Base-by-base conservation (phyloP, 1,140 invertebrate genomes). In the Subanguina moxae region DNA sequence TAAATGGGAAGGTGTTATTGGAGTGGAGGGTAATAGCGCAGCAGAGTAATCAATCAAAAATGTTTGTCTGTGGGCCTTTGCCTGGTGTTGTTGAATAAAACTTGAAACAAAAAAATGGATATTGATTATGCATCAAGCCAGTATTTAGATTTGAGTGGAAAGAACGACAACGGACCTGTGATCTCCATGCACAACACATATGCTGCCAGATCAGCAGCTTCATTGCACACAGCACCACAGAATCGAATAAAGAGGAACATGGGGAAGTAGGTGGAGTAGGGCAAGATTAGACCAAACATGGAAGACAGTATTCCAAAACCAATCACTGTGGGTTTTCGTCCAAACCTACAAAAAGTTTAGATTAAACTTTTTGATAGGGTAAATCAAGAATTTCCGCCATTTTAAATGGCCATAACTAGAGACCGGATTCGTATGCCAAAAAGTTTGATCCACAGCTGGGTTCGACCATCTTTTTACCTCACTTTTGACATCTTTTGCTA, bases 161-260 rank as follows among this genome's bases (percentile, higher is more conserved):
- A 46, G 27, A n/a, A n/a, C 19, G 11, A 15, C 32, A 62, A 1
- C n/a, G 19, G n/a, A 57, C 78, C 78, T 23, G 80, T 82, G 63
- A 81, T 80, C 65, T 81, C 80, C 80, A 81, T 81, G 57, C 74
- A 75, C 3, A 75, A 45, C 19, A 75, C 56, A 58, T 75, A 75
- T 13, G 74, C 74, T 32, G 80, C 80, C 59, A 81, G 62, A 70
- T 81, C 80, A 25, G 80, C 80, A 3, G 80, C 80, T 70, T 81
- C 80, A 64, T 81, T 81, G 62, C 80, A 82, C 27, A 82, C 77
- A n/a, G 80, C 80, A 11, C 76, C 74, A 52, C 74, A 75, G 45
- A 81, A 81, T 21, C 80, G 76, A 65, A 81, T 75, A 48, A 81
- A 80, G 3, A 81, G 67, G 64, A 81, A 81, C 76, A 81, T 77